Conservation (phyloP, 2,797 vertebrate species). For the Fratercula arctica region DNA sequence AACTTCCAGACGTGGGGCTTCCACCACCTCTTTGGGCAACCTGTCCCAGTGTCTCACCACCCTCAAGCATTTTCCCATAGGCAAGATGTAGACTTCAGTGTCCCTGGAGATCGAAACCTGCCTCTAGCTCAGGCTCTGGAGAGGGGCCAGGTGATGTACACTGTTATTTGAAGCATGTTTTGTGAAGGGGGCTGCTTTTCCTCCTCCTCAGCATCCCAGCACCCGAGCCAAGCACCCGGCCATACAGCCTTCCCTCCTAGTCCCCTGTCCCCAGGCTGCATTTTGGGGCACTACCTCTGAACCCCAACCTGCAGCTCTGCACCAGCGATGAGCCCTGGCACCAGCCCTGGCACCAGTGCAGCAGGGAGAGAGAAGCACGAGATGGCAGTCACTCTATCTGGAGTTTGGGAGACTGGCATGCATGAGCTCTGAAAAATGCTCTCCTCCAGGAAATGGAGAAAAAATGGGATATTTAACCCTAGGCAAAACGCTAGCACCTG, state of each 20-base stretch:
- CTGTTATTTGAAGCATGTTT: neutral
- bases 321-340: neutral
- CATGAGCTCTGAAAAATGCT: fast-evolving
- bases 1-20: no score
- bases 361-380: neutral
- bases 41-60: no score
- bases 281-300: fast-evolving
- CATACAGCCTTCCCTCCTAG: neutral
- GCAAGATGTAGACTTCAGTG: neutral
- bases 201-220: neutral
- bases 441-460: fast-evolving
- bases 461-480: neutral
- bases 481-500: neutral
- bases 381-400: slow-evolving; percentile 4
- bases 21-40: no score
- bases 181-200: neutral
- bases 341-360: neutral
- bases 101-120: neutral
- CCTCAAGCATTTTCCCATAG: neutral
- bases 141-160: neutral
- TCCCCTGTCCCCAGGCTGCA: fast-evolving
- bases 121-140: neutral
- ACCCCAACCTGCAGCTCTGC: neutral
- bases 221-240: neutral
- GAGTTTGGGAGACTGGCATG: fast-evolving